Evolutionary conservation across 1,140 invertebrate genomes (phyloP).

Genomic region (Drosophila sp.): DNA sequence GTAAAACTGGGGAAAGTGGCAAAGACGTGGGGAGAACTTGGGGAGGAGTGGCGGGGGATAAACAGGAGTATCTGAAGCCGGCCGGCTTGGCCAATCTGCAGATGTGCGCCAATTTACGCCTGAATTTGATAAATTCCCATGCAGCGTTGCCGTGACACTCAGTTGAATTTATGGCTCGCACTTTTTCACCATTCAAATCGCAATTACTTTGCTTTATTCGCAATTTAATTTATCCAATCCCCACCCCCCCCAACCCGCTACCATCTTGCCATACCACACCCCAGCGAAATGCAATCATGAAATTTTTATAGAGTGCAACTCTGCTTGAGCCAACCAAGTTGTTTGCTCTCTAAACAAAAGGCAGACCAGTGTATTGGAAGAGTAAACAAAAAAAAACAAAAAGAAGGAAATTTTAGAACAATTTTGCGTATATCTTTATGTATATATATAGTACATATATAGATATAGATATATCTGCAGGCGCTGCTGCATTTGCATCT

Average conservation of each 20-base stretch:
- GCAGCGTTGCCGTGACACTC: conserved; percentile 73
- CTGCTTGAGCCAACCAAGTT: conserved; percentile 32
- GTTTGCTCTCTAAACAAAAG: conserved; percentile 66
- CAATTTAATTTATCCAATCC: conserved; percentile 66
- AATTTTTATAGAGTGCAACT: conserved; percentile 33
- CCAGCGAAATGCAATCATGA: conserved; percentile 29
- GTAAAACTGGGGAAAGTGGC: conserved; percentile 38
- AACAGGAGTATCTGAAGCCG: conserved; percentile 19
- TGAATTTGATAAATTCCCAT: conserved; percentile 81
- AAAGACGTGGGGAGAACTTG: conserved; percentile 18
- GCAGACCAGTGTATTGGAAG: conserved; percentile 8
- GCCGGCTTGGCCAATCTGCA: conserved; percentile 63
- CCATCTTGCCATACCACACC: background rate
- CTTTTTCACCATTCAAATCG: conserved; percentile 81
- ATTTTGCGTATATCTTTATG: conserved; percentile 24
- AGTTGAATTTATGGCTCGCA: conserved; percentile 74
- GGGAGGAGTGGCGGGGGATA: conserved; percentile 6
- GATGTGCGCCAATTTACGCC: conserved; percentile 79
- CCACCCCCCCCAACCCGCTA: background rate
- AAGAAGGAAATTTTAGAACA: conserved; percentile 25
- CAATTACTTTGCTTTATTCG: conserved; percentile 80
- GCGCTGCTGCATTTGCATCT: conserved; percentile 65
- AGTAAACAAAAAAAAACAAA: conserved; percentile 49
- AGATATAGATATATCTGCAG: conserved; percentile 33
- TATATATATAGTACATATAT: conserved; percentile 13